Conservation (phyloP, 2,888 invertebrate species). For the Athalia rosae region DNA sequence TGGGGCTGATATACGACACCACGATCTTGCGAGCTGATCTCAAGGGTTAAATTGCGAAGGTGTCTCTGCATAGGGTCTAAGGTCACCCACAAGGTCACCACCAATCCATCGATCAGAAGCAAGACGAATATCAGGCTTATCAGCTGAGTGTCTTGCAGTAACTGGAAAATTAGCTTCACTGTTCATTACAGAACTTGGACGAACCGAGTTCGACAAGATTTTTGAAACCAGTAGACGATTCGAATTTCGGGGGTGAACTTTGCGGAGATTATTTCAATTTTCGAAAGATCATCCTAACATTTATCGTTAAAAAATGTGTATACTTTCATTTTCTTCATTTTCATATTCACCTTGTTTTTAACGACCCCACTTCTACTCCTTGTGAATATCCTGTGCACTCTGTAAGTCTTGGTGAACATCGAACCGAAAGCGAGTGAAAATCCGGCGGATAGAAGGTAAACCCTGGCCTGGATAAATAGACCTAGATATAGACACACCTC, state of each 20-base stretch:
- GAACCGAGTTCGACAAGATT: too few species aligned
- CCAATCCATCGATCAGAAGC: slow-evolving; percentile 87
- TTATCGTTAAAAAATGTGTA: background rate
- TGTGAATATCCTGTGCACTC: slow-evolving; percentile 93
- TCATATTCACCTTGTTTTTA: slow-evolving; percentile 82
- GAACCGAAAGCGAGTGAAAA: slow-evolving; percentile 95
- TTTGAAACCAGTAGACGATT: too few species aligned
- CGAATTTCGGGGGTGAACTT: too few species aligned
- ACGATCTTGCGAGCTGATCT: slow-evolving; percentile 85
- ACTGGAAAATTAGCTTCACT: slow-evolving; percentile 68
- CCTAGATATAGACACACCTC: slow-evolving; percentile 6
- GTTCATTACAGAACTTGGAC: too few species aligned
- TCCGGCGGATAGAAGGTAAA: slow-evolving; percentile 91
- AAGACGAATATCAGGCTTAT: slow-evolving; percentile 89
- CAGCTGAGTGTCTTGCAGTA: slow-evolving; percentile 92
- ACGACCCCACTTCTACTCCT: slow-evolving; percentile 87
- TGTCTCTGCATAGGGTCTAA: slow-evolving; percentile 92
- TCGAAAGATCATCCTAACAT: background rate
- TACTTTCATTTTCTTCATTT: background rate
- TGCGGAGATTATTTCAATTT: background rate
- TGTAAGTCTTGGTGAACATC: slow-evolving; percentile 95
- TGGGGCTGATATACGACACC: slow-evolving; percentile 91
- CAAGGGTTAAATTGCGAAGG: slow-evolving; percentile 87
- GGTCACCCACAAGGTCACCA: slow-evolving; percentile 89
- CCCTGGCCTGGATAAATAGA: slow-evolving; percentile 81